phyloP scores from a whole-genome alignment of 2,113 vertebrate genomes.

The Albula goreensis region DNA sequence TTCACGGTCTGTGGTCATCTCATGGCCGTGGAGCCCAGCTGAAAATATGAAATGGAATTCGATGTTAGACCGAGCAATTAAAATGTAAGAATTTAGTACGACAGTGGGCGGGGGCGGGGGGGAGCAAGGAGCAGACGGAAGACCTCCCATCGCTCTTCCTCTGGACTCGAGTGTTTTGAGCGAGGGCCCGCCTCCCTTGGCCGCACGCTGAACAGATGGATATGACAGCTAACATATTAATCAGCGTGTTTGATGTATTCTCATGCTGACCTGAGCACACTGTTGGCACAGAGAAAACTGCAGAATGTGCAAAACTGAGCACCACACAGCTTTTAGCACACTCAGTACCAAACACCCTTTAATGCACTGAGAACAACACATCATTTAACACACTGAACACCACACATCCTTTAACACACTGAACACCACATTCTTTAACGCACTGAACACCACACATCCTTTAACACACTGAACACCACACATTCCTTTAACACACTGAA shows the following conservation, averaged over 20 bases:
- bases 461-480: too few species aligned
- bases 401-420: background rate
- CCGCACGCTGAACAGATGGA: background rate
- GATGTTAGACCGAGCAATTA: conserved; percentile 19
- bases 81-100: conserved; percentile 1
- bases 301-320: background rate
- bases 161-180: background rate
- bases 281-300: background rate
- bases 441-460: background rate
- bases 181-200: background rate
- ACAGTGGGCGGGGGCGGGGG: background rate
- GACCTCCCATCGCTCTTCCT: background rate
- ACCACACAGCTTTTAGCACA: background rate
- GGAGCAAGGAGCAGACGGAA: background rate
- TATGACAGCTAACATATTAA: background rate
- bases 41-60: conserved; percentile 16
- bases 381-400: background rate
- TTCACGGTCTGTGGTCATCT: conserved; percentile 23
- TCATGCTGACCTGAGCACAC: background rate
- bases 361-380: background rate
- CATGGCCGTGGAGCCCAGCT: background rate
- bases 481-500: background rate
- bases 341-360: background rate
- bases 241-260: background rate
- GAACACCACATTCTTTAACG: background rate